A percentile compares a stretch with the other conserved stretches of the same genome.
phyloP scores from a whole-genome alignment of 2,113 vertebrate genomes.

The Perccottus glenii region DNA sequence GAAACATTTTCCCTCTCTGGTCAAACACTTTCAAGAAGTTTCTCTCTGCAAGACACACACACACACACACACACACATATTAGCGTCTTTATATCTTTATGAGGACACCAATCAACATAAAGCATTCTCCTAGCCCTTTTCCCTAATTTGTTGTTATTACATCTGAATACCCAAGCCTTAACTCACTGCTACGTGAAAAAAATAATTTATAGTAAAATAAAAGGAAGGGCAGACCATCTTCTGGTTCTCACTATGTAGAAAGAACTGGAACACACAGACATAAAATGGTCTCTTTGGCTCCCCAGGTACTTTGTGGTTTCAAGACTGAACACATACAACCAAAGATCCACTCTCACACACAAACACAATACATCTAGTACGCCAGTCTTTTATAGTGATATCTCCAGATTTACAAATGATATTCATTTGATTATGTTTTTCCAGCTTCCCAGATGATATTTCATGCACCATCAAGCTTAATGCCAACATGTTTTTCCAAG shows the following conservation, averaged over 20 bases:
- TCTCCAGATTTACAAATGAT: too few species aligned
- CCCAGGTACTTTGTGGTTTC: constrained; percentile 80
- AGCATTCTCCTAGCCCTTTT: background rate
- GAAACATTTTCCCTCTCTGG: constrained; percentile 45
- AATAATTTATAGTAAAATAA: background rate
- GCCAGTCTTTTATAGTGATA: too few species aligned
- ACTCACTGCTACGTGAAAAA: background rate
- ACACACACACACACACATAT: constrained; percentile 15
- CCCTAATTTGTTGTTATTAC: background rate
- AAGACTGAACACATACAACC: constrained; percentile 24
- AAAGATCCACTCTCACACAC: too few species aligned
- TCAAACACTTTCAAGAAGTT: constrained; percentile 33
- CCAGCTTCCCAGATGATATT: too few species aligned
- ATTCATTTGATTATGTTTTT: too few species aligned
- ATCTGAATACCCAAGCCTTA: background rate
- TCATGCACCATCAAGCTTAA: background rate
- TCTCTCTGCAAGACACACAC: constrained; percentile 13
- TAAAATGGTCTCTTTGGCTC: constrained; percentile 86
- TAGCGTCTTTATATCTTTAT: background rate
- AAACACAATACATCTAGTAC: too few species aligned
- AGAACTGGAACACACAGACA: constrained; percentile 27
- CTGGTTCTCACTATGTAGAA: background rate
- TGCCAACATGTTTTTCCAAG: constrained; percentile 43
- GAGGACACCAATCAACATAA: background rate
- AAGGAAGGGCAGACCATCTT: background rate